Evolutionary conservation across 2,113 vertebrate species (phyloP), one percentile per base, ranked within the genome.

Genomic region (Upupa epops): DNA sequence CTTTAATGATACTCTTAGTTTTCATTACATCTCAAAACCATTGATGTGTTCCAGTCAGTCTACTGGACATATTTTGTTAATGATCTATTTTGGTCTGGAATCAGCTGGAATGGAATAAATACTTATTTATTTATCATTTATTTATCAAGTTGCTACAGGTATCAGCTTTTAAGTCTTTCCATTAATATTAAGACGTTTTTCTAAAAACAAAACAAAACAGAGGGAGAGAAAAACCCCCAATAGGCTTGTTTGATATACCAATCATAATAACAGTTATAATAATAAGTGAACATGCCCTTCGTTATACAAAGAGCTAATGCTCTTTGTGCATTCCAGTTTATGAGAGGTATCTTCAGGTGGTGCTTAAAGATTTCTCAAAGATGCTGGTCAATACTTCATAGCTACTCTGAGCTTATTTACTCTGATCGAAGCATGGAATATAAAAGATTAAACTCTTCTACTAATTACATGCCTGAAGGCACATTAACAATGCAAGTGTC

Each of bases 381-480:
- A 97, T 96, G 77, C 93, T 97, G 98, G 98, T 97, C 98, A 98
- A 97, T 96, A 96, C 97, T 97, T 97, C 95, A 95, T 85, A 96
- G 96, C 89, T 96, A 92, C 87, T 96, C 95, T 95, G 94, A 97
- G 95, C 79, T 98, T 97, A 97, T 97, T 97, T 96, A 97, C 97
- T 96, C 90, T 96, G 96, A 98, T 98, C 97, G 97, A 97, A 98
- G 90, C 96, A 96, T 78, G 74, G 92, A 98, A 97, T 98, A 98
- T 97, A 97, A 97, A 98, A 98, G 97, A 98, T 98, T 98, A 98
- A 98, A 97, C 93, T 97, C 95, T 96, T 97, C 89, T 95, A 94
- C 96, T 98, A 98, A 98, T 98, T 98, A 98, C 97, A 98, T 96
- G 98, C 98, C 97, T 98, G 97, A 97, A 98, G 97, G 97, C 97